Base-by-base conservation (phyloP, 2,113 vertebrate species). In the Malurus melanocephalus region DNA sequence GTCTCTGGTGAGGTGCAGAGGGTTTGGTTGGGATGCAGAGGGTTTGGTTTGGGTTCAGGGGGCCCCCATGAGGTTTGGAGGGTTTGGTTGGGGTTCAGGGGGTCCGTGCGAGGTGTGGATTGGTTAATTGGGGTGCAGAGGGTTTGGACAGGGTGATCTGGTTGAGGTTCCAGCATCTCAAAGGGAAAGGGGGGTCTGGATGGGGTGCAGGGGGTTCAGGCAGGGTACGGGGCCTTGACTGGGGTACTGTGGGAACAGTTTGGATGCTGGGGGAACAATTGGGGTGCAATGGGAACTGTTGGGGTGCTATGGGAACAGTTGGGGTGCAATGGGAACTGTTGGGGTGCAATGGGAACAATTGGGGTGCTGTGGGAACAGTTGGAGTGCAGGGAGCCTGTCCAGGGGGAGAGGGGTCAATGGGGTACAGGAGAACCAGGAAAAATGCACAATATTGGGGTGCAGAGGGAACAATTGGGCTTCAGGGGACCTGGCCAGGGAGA, bases 401-500 rank as follows among this genome's bases (percentile, higher is more conserved):
- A 18, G n/a, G 48, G 18, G 8, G 4, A 26, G 3, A 8, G n/a
- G 18, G 5, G 6, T n/a, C 30, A 4, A 21, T 3, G 15, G 59
- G 49, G 5, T 43, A 24, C 35, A 17, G 43, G 28, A 40, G 28
- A 45, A 7, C 22, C 32, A 19, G 33, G 19, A 16, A 55, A 11
- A 14, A 23, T 42, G 7, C 10, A 10, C 26, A n/a, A 55, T 18
- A 7, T 2, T 30, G 49, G 56, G 27, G 14, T 24, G 17, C 53
- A 49, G 49, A 61, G 24, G 26, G 26, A n/a, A 11, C 20, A 16
- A 49, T 19, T 64, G 42, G 32, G 64, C 1, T 33, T 19, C 23
- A 5, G 20, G 7, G 27, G 3, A 3, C 30, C 66, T 30, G 32
- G 23, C 30, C 18, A 18, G n/a, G 48, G 18, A 6, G 4, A 26